phyloP scores from a whole-genome alignment of 2,113 vertebrate genomes.

The Pseudois nayaur region DNA sequence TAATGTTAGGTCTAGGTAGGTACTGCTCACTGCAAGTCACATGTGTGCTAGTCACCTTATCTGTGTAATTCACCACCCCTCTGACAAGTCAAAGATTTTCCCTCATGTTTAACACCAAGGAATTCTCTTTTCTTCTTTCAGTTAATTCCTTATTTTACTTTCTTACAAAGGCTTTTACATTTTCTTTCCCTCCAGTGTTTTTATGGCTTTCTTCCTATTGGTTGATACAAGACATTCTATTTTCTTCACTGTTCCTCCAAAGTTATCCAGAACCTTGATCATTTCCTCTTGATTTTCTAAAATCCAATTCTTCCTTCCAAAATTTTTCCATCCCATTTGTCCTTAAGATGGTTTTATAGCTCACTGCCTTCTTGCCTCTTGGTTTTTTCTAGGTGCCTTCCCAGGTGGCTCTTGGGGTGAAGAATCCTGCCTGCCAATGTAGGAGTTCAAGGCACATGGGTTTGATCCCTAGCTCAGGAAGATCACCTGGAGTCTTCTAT shows the following conservation, averaged over 20 bases:
- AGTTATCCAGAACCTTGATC: not conserved
- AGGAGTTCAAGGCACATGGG: not conserved
- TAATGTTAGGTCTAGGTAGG: not conserved
- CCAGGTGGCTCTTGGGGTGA: not conserved
- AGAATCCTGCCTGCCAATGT: not conserved
- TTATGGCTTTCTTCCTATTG: not conserved
- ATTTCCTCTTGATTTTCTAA: not conserved
- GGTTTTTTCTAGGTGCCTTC: no score
- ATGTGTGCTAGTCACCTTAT: not conserved
- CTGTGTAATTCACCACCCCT: not conserved
- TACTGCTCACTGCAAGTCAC: no score
- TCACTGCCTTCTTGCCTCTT: not conserved
- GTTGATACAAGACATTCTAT: not conserved
- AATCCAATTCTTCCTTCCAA: not conserved
- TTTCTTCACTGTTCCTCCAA: not conserved
- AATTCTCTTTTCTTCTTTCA: not conserved
- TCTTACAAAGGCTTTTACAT: not conserved
- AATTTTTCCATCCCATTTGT: not conserved
- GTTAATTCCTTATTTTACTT: not conserved
- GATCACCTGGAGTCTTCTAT: not conserved
- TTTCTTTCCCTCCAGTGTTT: not conserved
- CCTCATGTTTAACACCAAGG: not conserved
- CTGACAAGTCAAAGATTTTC: not conserved
- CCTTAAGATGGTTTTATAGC: not conserved
- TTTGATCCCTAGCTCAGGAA: not conserved